Conservation (phyloP, 2,888 invertebrate species). For the Rhagophthalmus giganteus region DNA sequence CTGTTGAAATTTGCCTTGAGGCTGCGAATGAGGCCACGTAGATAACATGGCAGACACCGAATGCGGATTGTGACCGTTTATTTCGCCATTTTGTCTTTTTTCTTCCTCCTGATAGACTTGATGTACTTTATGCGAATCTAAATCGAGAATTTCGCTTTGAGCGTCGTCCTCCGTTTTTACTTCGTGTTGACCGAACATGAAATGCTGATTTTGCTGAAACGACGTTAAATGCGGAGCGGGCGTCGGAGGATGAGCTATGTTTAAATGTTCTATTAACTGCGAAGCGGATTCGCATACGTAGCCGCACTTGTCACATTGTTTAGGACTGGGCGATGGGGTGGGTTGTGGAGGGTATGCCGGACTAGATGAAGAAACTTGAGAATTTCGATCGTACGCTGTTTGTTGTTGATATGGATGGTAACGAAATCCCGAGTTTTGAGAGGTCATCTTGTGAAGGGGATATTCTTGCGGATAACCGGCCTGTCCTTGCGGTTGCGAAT, state of each 20-base stretch:
- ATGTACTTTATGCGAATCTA: conserved; percentile 86
- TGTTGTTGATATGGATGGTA: conserved; percentile 56
- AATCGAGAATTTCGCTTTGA: conserved; percentile 79
- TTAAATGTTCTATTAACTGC: conserved; percentile 74
- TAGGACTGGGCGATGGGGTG: conserved; percentile 71
- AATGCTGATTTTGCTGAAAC: conserved; percentile 58
- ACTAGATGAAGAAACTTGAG: conserved; percentile 53
- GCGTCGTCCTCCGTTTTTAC: conserved; percentile 70
- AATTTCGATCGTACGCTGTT: conserved; percentile 38
- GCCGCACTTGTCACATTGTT: conserved; percentile 85
- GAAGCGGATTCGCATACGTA: conserved; percentile 75
- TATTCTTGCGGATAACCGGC: conserved; percentile 48
- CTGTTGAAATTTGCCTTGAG: conserved; percentile 46
- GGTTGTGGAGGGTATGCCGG: conserved; percentile 67
- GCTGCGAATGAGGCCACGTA: conserved; percentile 57
- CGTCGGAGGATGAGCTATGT: conserved; percentile 64
- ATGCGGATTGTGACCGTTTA: conserved; percentile 48
- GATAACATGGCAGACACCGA: conserved; percentile 62
- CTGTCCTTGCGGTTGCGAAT: conserved; percentile 42
- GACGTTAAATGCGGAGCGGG: conserved; percentile 56
- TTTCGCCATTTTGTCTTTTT: conserved; percentile 44
- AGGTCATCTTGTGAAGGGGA: conserved; percentile 44
- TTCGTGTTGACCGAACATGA: conserved; percentile 56
- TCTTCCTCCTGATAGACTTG: conserved; percentile 58
- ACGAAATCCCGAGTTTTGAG: conserved; percentile 45